Conservation (phyloP, 2,797 vertebrate genomes). For the Tympanoctomys barrerae region DNA sequence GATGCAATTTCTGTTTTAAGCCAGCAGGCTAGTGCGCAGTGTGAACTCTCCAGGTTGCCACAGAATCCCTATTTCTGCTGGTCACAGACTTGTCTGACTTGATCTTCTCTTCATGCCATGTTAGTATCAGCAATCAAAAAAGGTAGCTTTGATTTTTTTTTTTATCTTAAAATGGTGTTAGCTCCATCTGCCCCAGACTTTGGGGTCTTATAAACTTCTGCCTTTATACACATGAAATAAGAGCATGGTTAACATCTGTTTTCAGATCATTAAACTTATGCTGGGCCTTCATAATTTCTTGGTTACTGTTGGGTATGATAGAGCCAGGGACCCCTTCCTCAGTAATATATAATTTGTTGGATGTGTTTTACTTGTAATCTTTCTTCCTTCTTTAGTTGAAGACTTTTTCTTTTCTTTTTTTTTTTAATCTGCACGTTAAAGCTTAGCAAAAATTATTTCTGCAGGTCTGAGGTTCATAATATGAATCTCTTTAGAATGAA, state of each 20-base stretch:
- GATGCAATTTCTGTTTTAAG: not conserved
- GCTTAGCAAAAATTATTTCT: not conserved
- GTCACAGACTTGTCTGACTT: not conserved
- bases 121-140: not conserved
- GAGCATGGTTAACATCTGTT: not conserved
- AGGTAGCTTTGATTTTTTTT: not conserved
- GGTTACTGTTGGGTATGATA: not conserved
- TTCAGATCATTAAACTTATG: not conserved
- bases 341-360: not conserved
- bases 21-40: not conserved
- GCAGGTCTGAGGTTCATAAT: not conserved
- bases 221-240: not conserved
- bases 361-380: not conserved
- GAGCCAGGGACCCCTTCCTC: not conserved
- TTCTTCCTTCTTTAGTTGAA: not conserved
- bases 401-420: not conserved
- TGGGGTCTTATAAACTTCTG: not conserved
- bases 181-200: not conserved
- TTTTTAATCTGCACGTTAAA: not conserved
- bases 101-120: not conserved
- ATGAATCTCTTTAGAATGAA: not conserved
- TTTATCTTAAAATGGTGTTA: not conserved
- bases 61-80: not conserved
- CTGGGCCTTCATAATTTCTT: not conserved
- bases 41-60: not conserved